Evolutionary conservation across 2,888 invertebrate genomes (phyloP).

Genomic region (Drosophila kanekoi): DNA sequence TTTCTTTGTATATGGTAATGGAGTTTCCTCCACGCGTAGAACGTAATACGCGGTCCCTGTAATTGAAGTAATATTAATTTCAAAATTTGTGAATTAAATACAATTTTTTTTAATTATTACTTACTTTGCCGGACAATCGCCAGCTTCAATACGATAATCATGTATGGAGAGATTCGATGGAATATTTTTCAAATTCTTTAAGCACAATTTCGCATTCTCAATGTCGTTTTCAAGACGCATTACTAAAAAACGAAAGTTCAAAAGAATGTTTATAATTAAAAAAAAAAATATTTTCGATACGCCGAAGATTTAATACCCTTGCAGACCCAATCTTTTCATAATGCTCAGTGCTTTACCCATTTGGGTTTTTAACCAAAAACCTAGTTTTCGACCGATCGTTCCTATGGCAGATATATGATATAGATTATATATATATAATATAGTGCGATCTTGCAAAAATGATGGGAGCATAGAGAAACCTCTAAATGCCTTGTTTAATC

Average conservation of each 20-base stretch:
- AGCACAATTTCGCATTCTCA: slow-evolving; percentile 74
- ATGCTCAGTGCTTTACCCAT: too few relatives aligned
- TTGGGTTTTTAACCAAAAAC: too few relatives aligned
- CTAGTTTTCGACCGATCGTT: too few relatives aligned
- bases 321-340: too few relatives aligned
- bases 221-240: slow-evolving; percentile 80
- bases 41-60: slow-evolving; percentile 29
- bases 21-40: slow-evolving; percentile 29
- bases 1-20: slow-evolving; percentile 31
- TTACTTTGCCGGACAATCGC: slow-evolving; percentile 45
- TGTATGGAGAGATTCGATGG: slow-evolving; percentile 60
- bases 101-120: not conserved
- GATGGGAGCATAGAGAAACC: too few relatives aligned
- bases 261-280: not conserved
- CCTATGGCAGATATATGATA: too few relatives aligned
- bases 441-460: too few relatives aligned
- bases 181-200: slow-evolving; percentile 69
- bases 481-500: too few relatives aligned
- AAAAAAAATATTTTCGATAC: too few relatives aligned
- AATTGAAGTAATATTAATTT: not conserved
- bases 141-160: slow-evolving; percentile 49
- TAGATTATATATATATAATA: too few relatives aligned
- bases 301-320: too few relatives aligned
- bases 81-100: not conserved
- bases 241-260: slow-evolving; percentile 57